phyloP scores from a whole-genome alignment of 92 coral and sea anemone species.

The Epizoanthus scotinus region DNA sequence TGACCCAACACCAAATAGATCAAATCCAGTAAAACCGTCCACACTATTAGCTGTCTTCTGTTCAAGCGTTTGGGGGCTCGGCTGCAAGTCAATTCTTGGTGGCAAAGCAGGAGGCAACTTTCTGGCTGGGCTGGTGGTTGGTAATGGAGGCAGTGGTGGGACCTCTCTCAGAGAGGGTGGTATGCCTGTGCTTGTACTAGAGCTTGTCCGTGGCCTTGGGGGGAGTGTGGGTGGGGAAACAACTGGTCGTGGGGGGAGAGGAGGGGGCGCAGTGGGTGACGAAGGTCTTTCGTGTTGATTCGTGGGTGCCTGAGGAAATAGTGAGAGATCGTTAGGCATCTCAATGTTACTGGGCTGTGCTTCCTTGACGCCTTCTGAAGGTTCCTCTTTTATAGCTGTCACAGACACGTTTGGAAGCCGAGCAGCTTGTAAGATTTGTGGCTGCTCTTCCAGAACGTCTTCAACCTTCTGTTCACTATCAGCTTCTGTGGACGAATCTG shows the following conservation, averaged over 20 bases:
- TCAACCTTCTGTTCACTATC: neutral
- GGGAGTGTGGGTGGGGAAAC: conserved; percentile 90
- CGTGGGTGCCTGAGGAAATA: conserved; percentile 43
- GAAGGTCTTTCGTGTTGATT: conserved; percentile 35
- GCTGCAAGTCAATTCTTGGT: conserved; percentile 87
- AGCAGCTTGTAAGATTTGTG: neutral
- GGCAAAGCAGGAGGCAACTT: conserved; percentile 90
- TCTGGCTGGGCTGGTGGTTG: conserved; percentile 43
- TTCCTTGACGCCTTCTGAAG: conserved; percentile 1
- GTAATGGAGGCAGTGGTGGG: conserved; percentile 50
- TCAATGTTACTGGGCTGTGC: conserved; percentile 7
- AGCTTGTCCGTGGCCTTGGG: conserved; percentile 71
- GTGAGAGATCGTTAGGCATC: conserved; percentile 39
- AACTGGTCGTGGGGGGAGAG: conserved; percentile 92
- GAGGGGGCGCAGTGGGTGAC: conserved; percentile 91
- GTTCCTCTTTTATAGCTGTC: neutral
- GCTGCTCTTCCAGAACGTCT: conserved; percentile 9
- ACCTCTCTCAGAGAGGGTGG: conserved; percentile 45
- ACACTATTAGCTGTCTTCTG: neutral
- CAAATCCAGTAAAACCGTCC: conserved; percentile 16
- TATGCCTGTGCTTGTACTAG: conserved; percentile 34
- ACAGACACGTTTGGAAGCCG: neutral
- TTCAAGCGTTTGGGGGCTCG: conserved; percentile 5
- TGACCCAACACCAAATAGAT: conserved; percentile 32
- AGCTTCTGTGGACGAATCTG: neutral